Percentiles rank a stretch among this genome's conserved stretches.
Conservation (phyloP, 37 sponge, comb jelly and placozoan genomes). For the Mnemiopsis leidyi region DNA sequence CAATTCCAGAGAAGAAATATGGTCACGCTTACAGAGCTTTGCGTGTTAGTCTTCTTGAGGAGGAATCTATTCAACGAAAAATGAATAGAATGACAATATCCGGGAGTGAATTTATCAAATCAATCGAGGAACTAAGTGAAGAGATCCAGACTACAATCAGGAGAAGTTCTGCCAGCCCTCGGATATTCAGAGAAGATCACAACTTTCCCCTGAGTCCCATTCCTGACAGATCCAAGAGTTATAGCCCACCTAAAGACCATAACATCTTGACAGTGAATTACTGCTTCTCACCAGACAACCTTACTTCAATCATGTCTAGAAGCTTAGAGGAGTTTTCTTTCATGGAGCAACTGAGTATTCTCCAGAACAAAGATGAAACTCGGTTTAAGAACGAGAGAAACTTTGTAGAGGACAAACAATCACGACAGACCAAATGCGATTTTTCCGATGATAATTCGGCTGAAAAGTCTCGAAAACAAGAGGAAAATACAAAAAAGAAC, state of each 20-base stretch:
- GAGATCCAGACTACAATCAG: neutral
- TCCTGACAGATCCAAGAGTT: neutral
- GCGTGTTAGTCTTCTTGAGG: neutral
- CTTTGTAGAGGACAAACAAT: neutral
- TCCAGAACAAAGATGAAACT: neutral
- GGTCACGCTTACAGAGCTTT: neutral
- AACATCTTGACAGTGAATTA: neutral
- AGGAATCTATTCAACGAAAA: neutral
- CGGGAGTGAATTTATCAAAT: neutral
- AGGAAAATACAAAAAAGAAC: no score
- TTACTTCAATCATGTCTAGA: neutral
- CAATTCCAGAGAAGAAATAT: neutral
- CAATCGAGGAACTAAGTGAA: neutral
- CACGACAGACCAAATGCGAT: neutral
- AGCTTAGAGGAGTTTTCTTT: constrained; percentile 19
- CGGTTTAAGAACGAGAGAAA: neutral
- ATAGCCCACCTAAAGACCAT: neutral
- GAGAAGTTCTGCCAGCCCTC: neutral
- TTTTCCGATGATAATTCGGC: no score
- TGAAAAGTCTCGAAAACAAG: neutral
- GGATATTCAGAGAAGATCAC: neutral
- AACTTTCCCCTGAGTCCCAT: neutral
- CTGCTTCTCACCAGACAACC: neutral
- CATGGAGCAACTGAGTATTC: neutral
- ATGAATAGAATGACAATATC: neutral